phyloP scores from a whole-genome alignment of 2,113 vertebrate species.

The Microtus richardsoni region DNA sequence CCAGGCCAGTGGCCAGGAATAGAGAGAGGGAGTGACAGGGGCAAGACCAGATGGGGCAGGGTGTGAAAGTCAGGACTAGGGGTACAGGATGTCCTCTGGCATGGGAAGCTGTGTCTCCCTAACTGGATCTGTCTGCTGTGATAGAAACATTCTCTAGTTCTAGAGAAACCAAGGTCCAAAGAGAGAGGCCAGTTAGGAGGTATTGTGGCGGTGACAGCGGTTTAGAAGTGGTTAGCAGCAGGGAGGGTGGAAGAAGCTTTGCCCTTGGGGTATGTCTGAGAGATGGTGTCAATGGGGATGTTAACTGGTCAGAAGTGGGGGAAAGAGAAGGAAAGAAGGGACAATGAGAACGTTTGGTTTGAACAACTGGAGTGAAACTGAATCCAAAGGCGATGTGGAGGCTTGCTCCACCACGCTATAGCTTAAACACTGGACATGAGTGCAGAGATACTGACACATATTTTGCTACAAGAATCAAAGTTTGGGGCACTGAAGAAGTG shows the following conservation, averaged over 20 bases:
- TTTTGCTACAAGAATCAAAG: background rate
- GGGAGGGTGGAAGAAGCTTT: background rate
- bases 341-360: background rate
- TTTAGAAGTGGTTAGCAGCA: background rate
- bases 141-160: background rate
- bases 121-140: background rate
- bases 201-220: background rate
- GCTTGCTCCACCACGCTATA: background rate
- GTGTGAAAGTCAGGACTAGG: background rate
- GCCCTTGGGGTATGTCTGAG: background rate
- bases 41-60: fast-evolving
- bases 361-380: background rate
- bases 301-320: background rate
- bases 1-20: background rate
- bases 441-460: background rate
- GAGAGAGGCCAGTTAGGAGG: background rate
- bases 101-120: background rate
- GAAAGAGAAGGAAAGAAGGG: background rate
- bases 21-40: fast-evolving
- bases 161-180: background rate
- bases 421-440: background rate
- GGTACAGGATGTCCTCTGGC: background rate
- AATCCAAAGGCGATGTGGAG: background rate
- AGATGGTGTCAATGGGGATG: background rate
- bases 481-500: background rate